Percentiles rank a stretch among this genome's conserved stretches.
These are phyloP conservation scores for Ochropacha duplaris DNA, from an alignment of 2,888 invertebrate genomes.

Conservation along the genomic window DNA sequence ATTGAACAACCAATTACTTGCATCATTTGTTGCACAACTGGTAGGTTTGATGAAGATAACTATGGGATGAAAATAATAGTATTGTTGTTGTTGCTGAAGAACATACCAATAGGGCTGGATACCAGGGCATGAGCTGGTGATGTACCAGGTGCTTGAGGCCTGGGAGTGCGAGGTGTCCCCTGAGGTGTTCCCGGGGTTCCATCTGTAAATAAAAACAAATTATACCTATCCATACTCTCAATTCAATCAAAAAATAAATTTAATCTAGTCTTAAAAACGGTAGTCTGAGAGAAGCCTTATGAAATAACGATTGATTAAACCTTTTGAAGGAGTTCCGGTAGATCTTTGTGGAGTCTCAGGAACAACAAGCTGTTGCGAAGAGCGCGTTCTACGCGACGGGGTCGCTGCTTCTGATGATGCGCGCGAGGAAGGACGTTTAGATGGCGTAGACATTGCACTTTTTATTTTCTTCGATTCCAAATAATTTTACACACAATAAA, in stretches of 20 bases:
- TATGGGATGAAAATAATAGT: neutral
- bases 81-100: neutral
- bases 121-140: conserved; percentile 67
- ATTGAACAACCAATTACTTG: too few species aligned
- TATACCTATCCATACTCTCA: neutral
- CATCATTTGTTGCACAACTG: too few species aligned
- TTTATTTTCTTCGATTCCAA: neutral
- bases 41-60: too few species aligned
- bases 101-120: conserved; percentile 74
- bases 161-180: conserved; percentile 49
- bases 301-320: conserved; percentile 30
- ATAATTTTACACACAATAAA: neutral
- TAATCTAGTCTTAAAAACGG: too few species aligned
- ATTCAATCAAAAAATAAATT: too few species aligned
- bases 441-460: conserved; percentile 67
- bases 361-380: conserved; percentile 74
- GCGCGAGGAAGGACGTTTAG: conserved; percentile 69
- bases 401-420: conserved; percentile 76
- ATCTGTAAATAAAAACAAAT: neutral
- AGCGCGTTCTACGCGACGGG: conserved; percentile 68
- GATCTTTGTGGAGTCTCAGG: conserved; percentile 78
- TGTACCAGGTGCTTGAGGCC: conserved; percentile 51
- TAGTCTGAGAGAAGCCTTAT: too few species aligned
- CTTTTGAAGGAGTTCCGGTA: conserved; percentile 68
- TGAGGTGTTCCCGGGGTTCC: conserved; percentile 56